Percentiles rank a stretch among this genome's conserved stretches.
These are phyloP conservation scores for Girardinus metallicus DNA, from an alignment of 2,797 vertebrate species.

Conservation along the genomic window DNA sequence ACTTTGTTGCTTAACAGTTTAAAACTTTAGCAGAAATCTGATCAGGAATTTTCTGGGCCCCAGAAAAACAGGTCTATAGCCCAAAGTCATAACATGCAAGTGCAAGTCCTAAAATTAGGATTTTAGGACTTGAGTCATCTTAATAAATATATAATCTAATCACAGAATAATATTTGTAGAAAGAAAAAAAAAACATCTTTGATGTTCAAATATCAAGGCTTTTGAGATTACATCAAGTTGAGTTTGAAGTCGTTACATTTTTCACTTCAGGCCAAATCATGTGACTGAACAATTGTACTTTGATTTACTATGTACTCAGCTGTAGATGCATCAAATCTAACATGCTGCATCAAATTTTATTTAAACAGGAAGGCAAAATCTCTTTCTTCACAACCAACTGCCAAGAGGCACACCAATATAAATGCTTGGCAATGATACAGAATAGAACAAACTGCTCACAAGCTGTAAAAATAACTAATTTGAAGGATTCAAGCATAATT, in stretches of 20 bases:
- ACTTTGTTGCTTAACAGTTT: background rate
- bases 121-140: background rate
- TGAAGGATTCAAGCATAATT: background rate
- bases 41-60: background rate
- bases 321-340: background rate
- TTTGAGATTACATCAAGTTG: background rate
- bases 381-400: background rate
- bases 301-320: background rate
- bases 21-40: background rate
- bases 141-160: background rate
- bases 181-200: background rate
- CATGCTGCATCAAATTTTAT: background rate
- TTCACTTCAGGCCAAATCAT: background rate
- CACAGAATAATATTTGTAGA: background rate
- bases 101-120: background rate
- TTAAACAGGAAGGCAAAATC: background rate
- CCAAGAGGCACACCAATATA: background rate
- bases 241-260: background rate
- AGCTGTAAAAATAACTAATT: background rate
- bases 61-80: background rate
- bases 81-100: background rate
- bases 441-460: background rate
- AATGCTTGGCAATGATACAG: background rate
- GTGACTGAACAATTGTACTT: background rate
- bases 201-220: background rate